Percentiles rank a stretch among this genome's conserved stretches.
Evolutionary conservation across 2,797 vertebrate genomes (phyloP).

Genomic region (Avahi laniger): DNA sequence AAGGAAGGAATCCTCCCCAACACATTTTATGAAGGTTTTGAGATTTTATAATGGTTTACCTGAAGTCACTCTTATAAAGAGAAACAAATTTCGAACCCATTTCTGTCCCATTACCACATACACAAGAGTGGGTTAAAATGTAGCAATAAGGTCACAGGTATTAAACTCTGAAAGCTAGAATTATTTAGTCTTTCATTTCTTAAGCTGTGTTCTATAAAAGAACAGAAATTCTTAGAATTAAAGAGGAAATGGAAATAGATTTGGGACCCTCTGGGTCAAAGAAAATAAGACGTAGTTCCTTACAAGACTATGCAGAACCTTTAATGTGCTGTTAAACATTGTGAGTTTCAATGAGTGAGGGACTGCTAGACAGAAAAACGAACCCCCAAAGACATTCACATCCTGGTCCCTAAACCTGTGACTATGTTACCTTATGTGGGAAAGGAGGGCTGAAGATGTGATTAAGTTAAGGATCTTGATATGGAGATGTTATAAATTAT

Average conservation of each 20-base stretch:
- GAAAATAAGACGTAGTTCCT: not conserved
- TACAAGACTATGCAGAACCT: not conserved
- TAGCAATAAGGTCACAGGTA: not conserved
- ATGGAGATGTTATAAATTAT: not conserved
- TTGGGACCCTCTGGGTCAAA: not conserved
- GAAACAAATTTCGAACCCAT: not conserved
- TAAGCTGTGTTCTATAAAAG: not conserved
- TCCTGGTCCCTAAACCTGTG: not conserved
- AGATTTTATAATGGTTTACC: not conserved
- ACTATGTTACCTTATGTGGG: not conserved
- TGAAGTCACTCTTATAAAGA: not conserved
- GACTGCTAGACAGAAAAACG: not conserved
- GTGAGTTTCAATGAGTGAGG: not conserved
- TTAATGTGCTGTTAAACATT: not conserved
- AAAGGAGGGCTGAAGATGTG: not conserved
- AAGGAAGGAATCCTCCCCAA: too few species aligned
- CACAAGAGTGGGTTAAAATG: not conserved
- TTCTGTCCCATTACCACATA: not conserved
- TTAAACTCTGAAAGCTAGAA: not conserved
- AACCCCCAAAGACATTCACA: too few species aligned
- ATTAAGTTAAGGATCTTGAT: not conserved
- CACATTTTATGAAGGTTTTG: not conserved
- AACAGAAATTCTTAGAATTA: not conserved
- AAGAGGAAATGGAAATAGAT: not conserved
- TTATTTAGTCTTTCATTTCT: not conserved